phyloP scores from a whole-genome alignment of 2,888 invertebrate species.

The Acanthopleura granulata region DNA sequence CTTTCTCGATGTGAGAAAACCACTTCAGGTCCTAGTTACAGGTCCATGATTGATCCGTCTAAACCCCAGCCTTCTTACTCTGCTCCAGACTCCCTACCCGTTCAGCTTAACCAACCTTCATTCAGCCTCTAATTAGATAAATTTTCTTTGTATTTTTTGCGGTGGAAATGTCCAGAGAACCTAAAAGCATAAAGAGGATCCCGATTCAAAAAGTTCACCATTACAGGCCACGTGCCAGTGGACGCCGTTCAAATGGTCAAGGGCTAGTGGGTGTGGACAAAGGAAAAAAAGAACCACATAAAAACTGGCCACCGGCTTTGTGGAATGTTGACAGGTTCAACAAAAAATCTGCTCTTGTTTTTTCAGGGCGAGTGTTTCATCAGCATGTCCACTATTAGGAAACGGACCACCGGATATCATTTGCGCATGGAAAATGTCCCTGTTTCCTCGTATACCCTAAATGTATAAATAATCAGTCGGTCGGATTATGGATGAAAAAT shows the following conservation, averaged over 20 bases:
- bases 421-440: no score
- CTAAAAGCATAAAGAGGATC: not conserved
- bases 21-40: not conserved
- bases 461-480: no score
- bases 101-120: not conserved
- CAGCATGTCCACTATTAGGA: no score
- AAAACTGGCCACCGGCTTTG: not conserved
- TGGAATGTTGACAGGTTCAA: not conserved
- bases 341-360: no score
- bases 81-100: not conserved
- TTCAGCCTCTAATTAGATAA: not conserved
- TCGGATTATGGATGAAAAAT: no score
- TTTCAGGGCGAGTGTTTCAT: no score
- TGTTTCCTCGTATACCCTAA: no score
- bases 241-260: not conserved
- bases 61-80: not conserved
- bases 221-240: conserved; percentile 1
- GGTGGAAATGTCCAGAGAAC: not conserved
- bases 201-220: not conserved
- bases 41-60: not conserved
- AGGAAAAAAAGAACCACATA: not conserved
- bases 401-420: no score
- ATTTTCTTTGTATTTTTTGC: not conserved
- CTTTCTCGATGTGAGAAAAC: not conserved
- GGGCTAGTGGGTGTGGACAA: not conserved